Conservation (phyloP, 2,113 vertebrate species). For the human region GRCh38 chr7:114650001-114650500, state of each 20-base stretch:
- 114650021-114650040: slow-evolving; percentile 98
- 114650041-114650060: slow-evolving; percentile 99
- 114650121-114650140: slow-evolving; percentile 94
- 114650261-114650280: slow-evolving; percentile 28
- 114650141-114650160: slow-evolving; percentile 89
- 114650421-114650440: neutral
- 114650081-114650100: slow-evolving; percentile 93
- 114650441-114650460: neutral
- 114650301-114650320: neutral
- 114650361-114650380: slow-evolving; percentile 51
- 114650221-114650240: slow-evolving; percentile 80
- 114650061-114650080: slow-evolving; percentile 97
- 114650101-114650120: slow-evolving; percentile 96
- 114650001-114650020: slow-evolving; percentile 99
- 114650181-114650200: slow-evolving; percentile 90
- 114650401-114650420: neutral
- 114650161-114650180: slow-evolving; percentile 92
- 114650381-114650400: slow-evolving; percentile 9
- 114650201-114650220: slow-evolving; percentile 90
- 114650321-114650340: slow-evolving; percentile 36
- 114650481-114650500: neutral
- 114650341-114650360: slow-evolving; percentile 9
- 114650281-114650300: neutral
- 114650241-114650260: slow-evolving; percentile 61
- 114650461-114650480: slow-evolving; percentile 31